Evolutionary conservation across 53 echinoderm and acorn worm genomes (phyloP), one percentile per base, ranked within the genome.

Genomic region (Stichopus horrens): DNA sequence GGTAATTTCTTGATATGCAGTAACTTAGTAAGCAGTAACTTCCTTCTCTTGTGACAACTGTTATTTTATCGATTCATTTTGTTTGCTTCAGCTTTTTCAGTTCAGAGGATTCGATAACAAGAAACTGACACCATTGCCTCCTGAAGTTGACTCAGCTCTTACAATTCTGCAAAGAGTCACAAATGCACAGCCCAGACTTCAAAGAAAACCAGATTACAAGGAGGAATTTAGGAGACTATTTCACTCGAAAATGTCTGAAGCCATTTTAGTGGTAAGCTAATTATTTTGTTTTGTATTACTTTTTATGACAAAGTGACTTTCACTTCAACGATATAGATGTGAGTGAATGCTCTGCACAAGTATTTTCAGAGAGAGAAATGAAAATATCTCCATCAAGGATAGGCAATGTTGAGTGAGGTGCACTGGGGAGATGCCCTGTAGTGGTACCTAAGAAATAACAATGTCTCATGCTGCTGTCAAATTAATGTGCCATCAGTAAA

Each of bases 231-330:
- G 90, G 86, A 84, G 99, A 58, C 89, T 99, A 4, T 95, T 96
- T 81, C 89, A 89, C 74, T 99, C 96, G 13, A 96, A 93, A 89
- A 99, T 99, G 99, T 96, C 96, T 20, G 99, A 99, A 91, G 99
- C 99, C 67, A 93, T 99, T 13, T 86, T 99, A 18, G 89, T 96
- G 9, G 99, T 99, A 91, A 94, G 94, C 80, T 58, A 13, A 4
- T 83, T 21, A 19, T 6, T 52, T 51, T 51, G 0, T 51, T 76
- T 53, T 67, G 68, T 67, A 37, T 37, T 37, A 37, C 37, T 2
- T 37, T 1, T 37, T 37, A 37, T 37, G 37, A 37, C 37, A 37
- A 37, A 37, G 37, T 37, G 37, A 37, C 37, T 37, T 37, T 2
- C 37, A 37, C 37, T 37, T 2, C 37, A 37, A 37, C 0, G 37